Percentiles rank a stretch among this genome's conserved stretches.
Evolutionary conservation across 2,113 vertebrate genomes (phyloP).

Genomic region (Pedetes capensis): DNA sequence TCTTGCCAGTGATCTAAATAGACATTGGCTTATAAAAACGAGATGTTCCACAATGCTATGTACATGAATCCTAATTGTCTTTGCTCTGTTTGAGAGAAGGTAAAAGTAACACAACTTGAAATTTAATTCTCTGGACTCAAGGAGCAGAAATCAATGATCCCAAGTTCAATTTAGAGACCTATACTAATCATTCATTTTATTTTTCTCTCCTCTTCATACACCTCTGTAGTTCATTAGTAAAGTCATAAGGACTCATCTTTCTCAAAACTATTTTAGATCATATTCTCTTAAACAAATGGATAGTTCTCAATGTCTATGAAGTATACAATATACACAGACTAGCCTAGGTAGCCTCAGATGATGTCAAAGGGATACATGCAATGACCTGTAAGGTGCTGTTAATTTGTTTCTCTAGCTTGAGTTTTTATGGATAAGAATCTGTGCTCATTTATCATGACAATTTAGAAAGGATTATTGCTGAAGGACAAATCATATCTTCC

Average conservation of each 20-base stretch:
- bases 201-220: conserved; percentile 15
- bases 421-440: not conserved
- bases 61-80: conserved; percentile 46
- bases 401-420: not conserved
- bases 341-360: not conserved
- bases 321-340: not conserved
- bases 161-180: not conserved
- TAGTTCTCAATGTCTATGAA: not conserved
- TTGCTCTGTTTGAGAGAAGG: conserved; percentile 27
- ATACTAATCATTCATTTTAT: conserved; percentile 34
- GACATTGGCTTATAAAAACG: conserved; percentile 39
- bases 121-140: conserved; percentile 48
- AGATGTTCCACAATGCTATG: conserved; percentile 14
- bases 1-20: conserved; percentile 37
- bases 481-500: not conserved
- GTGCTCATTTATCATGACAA: not conserved
- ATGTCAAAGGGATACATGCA: not conserved
- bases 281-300: not conserved
- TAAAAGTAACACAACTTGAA: conserved; percentile 43
- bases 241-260: not conserved
- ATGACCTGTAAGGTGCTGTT: not conserved
- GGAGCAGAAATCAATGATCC: conserved; percentile 20
- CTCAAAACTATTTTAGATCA: not conserved
- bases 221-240: conserved; percentile 44
- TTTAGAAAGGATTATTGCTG: not conserved